Percentiles rank a stretch among this genome's conserved stretches.
These are phyloP conservation scores for Adoxophyes honmai DNA, from an alignment of 1,140 invertebrate genomes.

Conservation along the genomic window DNA sequence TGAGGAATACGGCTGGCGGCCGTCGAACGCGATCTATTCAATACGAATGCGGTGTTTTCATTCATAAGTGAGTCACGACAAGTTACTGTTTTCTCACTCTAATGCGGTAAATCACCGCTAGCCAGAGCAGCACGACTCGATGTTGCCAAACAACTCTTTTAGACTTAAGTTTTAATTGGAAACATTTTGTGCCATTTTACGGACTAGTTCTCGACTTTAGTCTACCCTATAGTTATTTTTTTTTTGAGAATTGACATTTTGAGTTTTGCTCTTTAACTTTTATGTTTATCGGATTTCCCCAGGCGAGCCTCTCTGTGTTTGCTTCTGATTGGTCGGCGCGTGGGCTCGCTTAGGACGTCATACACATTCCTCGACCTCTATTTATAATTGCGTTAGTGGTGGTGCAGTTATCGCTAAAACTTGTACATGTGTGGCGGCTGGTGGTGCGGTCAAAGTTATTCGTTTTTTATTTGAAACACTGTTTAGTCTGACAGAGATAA, in stretches of 20 bases:
- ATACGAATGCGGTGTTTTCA: slow-evolving; percentile 60
- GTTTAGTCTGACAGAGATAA: too few relatives aligned
- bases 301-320: slow-evolving; percentile 57
- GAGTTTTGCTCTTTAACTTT: neutral
- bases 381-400: slow-evolving; percentile 56
- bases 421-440: slow-evolving; percentile 1
- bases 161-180: neutral
- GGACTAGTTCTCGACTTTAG: neutral
- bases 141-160: neutral
- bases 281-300: slow-evolving; percentile 41
- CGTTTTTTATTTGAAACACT: neutral
- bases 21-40: slow-evolving; percentile 43
- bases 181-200: neutral
- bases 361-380: slow-evolving; percentile 54
- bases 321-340: slow-evolving; percentile 65
- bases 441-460: neutral
- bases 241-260: neutral
- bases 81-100: slow-evolving; percentile 59
- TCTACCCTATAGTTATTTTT: neutral
- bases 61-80: slow-evolving; percentile 54
- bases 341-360: slow-evolving; percentile 74
- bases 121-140: slow-evolving; percentile 33
- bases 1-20: slow-evolving; percentile 50
- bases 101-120: slow-evolving; percentile 22
- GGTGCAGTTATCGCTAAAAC: slow-evolving; percentile 16